Base-by-base conservation (phyloP, 2,888 invertebrate genomes). In the Nymphalis polychloros region DNA sequence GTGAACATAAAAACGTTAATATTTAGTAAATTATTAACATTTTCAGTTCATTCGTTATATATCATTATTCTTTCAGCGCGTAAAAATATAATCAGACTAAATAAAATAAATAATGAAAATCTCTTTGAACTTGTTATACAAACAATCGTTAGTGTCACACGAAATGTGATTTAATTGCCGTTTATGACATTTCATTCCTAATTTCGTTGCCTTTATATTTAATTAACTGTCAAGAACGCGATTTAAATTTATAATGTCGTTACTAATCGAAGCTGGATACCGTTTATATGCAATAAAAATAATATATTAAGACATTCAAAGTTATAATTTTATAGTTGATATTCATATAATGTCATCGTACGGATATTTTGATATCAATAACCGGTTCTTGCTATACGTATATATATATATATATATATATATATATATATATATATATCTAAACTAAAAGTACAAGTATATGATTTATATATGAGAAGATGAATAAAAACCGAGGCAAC, bases 141-240 rank as follows among this genome's bases (percentile, higher is more conserved):
- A 76, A 80, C 75, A 77, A 60, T 72, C 75, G 73, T 81, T 71
- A 79, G 67, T 70, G 79, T 80, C 80, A 73, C 74, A 79, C 72
- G 63, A 70, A 72, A 74, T 52, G 71, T 79, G 78, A 82, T 79
- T 82, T 80, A 77, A 82, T 83, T 77, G 76, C 72, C 72, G 67
- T 80, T 79, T 78, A 78, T 77, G 74, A 71, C 73, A 71, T 80
- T 79, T 77, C 60, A 68, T 70, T 63, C 62, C 64, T 65, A 68
- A 73, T 71, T 71, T 47, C 46, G 62, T 67, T 68, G 68, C 63
- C 53, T 73, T 73, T 64, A 71, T 62, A 70, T 74, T 69, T 69
- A 72, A 75, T 74, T 76, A 75, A 70, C 69, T 70, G 72, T 72
- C 76, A 75, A 68, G 72, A 73, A 67, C 75, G 74, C 74, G 64